Percentiles rank a stretch among this genome's conserved stretches.
phyloP scores from a whole-genome alignment of 2,888 invertebrate genomes.

The Catocala nupta region DNA sequence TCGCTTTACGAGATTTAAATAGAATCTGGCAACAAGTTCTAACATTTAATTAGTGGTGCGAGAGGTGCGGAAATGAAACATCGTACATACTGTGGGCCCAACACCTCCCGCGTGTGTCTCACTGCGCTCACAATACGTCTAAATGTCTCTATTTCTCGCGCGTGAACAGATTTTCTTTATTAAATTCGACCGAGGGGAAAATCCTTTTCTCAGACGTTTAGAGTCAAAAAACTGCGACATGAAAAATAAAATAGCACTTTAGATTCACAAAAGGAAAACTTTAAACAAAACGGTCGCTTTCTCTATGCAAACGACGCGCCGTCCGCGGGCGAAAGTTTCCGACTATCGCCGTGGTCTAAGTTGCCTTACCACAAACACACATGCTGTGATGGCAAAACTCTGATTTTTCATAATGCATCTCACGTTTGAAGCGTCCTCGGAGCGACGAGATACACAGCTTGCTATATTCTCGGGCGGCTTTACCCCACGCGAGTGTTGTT shows the following conservation, averaged over 20 bases:
- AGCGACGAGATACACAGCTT: conserved; percentile 36
- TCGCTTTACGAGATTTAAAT: conserved; percentile 72
- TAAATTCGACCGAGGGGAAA: conserved; percentile 58
- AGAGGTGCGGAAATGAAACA: conserved; percentile 75
- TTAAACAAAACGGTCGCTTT: conserved; percentile 74
- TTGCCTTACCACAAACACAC: conserved; percentile 25
- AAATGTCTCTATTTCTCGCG: conserved; percentile 42
- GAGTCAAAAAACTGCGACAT: conserved; percentile 54
- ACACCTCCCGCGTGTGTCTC: conserved; percentile 63
- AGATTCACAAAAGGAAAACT: conserved; percentile 76
- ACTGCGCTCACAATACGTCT: conserved; percentile 46
- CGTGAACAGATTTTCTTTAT: conserved; percentile 63
- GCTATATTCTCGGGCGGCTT: conserved; percentile 37
- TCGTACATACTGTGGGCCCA: conserved; percentile 55
- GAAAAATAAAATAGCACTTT: conserved; percentile 73
- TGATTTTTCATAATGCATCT: conserved; percentile 44
- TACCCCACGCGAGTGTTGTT: conserved; percentile 25
- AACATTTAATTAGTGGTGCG: conserved; percentile 77
- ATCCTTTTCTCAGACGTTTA: conserved; percentile 54
- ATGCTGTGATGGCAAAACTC: conserved; percentile 31
- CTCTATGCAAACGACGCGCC: conserved; percentile 77
- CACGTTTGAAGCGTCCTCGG: conserved; percentile 37
- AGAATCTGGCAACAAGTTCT: conserved; percentile 75
- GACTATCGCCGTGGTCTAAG: conserved; percentile 54
- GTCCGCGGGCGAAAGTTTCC: conserved; percentile 71